Percentiles rank a stretch among this genome's conserved stretches.
Conservation (phyloP, 2,797 vertebrate genomes). For the Menidia menidia region DNA sequence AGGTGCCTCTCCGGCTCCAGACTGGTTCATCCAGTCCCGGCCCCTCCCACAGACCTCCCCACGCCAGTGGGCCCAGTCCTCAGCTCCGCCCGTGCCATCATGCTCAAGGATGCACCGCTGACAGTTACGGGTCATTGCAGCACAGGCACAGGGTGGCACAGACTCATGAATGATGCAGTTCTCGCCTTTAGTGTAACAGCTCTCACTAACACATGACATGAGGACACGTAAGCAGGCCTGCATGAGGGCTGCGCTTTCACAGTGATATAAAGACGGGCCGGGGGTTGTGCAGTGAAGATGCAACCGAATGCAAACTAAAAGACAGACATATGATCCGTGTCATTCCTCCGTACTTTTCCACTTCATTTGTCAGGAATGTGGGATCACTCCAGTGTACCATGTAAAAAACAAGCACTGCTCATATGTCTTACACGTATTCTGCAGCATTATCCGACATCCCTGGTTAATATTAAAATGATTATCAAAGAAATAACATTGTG, state of each 20-base stretch:
- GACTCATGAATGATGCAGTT: constrained; percentile 76
- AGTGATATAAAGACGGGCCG: constrained; percentile 14
- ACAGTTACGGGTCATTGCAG: constrained; percentile 74
- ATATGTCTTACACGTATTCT: neutral
- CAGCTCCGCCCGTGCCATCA: constrained; percentile 57
- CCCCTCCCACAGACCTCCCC: constrained; percentile 52
- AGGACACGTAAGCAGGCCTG: constrained; percentile 55
- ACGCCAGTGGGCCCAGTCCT: constrained; percentile 56
- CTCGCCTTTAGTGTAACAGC: constrained; percentile 42
- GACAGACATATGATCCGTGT: constrained; percentile 6
- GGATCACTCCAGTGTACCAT: constrained; percentile 5
- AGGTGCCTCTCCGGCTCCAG: constrained; percentile 18
- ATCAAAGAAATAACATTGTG: neutral
- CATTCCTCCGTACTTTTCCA: neutral
- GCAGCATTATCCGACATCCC: neutral
- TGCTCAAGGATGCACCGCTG: constrained; percentile 72
- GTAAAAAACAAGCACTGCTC: constrained; percentile 10
- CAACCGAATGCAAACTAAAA: constrained; percentile 41
- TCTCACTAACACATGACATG: constrained; percentile 57
- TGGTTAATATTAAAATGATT: neutral
- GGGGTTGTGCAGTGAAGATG: neutral
- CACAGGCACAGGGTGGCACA: constrained; percentile 69
- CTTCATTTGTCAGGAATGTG: neutral
- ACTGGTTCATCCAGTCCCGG: constrained; percentile 25
- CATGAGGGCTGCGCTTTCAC: constrained; percentile 26